Base-by-base conservation (phyloP, 2,797 vertebrate genomes). In the Micrastur ruficollis region DNA sequence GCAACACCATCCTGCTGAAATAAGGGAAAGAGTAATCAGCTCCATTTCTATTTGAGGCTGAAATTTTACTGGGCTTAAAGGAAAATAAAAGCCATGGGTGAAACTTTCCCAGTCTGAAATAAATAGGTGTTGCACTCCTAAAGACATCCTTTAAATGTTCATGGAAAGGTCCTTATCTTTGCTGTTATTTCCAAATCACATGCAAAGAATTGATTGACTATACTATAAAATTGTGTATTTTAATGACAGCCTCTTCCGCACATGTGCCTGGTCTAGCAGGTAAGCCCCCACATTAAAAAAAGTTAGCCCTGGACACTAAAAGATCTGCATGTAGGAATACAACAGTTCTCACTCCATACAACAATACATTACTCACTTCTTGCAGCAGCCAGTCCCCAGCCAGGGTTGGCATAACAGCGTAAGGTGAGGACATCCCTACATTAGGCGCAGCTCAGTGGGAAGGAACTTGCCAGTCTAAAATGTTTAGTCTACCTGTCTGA, bases 401-500 rank as follows among this genome's bases (percentile, higher is more conserved):
- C 17, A 56, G 34, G 27, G 22, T 3, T 63, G 72, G 66, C 50
- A 70, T 49, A 59, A 59, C 20, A 70, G n/a, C 0, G 0, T 36
- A 65, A 66, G 55, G 70, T 55, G 27, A 90, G 29, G 83, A 83
- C 36, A 66, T 40, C 90, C 29, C 66, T 53, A 40, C 53, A 16
- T 12, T 14, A 86, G 75, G 42, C 2, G 3, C 16, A 86, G n/a
- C 73, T 76, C 66, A 68, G 85, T 29, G n/a, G 58, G 44, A 86
- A 76, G 73, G 44, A 73, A 76, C 80, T 70, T 93, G 40, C 34
- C 76, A 42, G 44, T 38, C 14, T 66, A 66, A 95, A 95, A 94
- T 67, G 47, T 93, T 97, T 94, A 91, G 91, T 90, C 90, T 94
- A 68, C 73, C 70, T 93, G 88, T 76, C 73, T 70, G 55, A 86